Evolutionary conservation across 2,113 vertebrate genomes (phyloP).

Genomic region (Phrynocephalus versicolor): DNA sequence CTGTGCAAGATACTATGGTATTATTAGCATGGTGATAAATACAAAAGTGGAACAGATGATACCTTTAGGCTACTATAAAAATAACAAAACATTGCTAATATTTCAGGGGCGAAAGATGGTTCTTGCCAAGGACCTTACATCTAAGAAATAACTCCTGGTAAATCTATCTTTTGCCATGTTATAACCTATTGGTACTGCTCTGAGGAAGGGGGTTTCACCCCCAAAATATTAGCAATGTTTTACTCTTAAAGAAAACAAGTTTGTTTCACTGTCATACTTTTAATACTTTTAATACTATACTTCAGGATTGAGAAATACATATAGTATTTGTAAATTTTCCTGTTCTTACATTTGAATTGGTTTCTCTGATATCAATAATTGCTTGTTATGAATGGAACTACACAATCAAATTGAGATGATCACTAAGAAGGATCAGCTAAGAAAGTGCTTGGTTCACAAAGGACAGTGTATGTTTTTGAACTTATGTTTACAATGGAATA

Average conservation of each 20-base stretch:
- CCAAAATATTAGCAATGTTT: background rate
- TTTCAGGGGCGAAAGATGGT: no score
- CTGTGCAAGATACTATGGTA: background rate
- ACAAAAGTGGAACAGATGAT: no score
- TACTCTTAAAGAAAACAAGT: background rate
- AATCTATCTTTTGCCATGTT: no score
- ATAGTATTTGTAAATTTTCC: background rate
- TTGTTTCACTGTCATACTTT: background rate
- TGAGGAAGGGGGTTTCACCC: no score
- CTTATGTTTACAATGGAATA: background rate
- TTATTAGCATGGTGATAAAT: background rate
- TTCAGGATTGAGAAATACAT: background rate
- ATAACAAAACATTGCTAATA: no score
- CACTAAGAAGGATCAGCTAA: background rate
- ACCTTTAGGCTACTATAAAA: no score
- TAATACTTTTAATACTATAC: no score
- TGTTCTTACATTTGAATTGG: background rate
- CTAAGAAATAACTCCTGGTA: no score
- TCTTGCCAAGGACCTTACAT: no score
- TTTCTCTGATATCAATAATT: background rate
- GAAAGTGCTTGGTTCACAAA: no score
- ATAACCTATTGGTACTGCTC: no score
- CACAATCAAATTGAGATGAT: background rate
- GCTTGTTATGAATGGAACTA: background rate
- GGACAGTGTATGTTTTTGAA: background rate